Conservation (phyloP, 2,797 vertebrate genomes). For the Arvicola amphibius region DNA sequence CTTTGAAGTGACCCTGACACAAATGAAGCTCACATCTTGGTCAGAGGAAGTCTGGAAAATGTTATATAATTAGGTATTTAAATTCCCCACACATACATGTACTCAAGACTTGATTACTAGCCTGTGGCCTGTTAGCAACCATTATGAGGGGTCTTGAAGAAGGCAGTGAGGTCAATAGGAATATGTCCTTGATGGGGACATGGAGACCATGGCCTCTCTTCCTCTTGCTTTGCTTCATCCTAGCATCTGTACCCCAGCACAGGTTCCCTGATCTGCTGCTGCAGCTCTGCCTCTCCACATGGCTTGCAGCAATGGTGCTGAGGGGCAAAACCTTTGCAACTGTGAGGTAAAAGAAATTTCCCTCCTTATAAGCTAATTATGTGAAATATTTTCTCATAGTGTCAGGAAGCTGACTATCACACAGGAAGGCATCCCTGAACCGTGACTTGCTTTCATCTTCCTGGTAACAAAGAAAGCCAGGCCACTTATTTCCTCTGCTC, state of each 20-base stretch:
- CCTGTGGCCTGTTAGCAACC: background rate
- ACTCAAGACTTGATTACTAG: background rate
- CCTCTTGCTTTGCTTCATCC: background rate
- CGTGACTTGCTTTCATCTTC: background rate
- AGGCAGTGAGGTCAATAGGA: background rate
- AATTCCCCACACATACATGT: background rate
- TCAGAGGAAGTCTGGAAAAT: background rate
- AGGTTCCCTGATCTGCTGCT: background rate
- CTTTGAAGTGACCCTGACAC: background rate
- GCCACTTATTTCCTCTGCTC: background rate
- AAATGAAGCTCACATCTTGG: background rate
- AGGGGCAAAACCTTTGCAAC: background rate
- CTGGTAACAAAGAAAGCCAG: background rate
- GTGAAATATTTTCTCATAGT: background rate
- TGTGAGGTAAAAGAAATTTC: background rate
- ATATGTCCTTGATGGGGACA: background rate
- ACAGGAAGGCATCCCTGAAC: background rate
- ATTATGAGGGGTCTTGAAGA: fast-evolving
- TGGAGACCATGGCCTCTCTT: background rate
- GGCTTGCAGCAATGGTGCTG: background rate
- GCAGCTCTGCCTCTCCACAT: background rate
- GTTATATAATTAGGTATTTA: background rate
- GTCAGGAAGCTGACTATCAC: background rate
- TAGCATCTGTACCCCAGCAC: background rate
- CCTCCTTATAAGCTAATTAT: background rate